Percentiles rank a stretch among this genome's conserved stretches.
These are phyloP conservation scores for Kryptolebias ocellatus DNA, from an alignment of 2,797 vertebrate genomes.

Conservation along the genomic window DNA sequence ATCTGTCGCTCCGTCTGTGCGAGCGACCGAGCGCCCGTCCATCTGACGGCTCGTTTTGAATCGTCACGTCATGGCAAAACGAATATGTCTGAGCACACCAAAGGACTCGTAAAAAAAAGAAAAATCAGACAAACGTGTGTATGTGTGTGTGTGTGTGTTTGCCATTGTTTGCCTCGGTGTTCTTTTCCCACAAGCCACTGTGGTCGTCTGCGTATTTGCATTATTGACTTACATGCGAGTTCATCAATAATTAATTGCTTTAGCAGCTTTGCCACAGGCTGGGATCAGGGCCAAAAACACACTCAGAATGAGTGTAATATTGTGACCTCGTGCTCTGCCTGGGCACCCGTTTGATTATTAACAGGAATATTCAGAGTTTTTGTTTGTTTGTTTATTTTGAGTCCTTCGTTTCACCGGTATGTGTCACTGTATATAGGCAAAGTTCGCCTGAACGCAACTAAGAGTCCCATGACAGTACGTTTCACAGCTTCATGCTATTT, in stretches of 20 bases:
- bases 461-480: not conserved
- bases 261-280: constrained; percentile 48
- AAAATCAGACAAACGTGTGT: constrained; percentile 29
- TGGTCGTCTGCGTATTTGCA: constrained; percentile 60
- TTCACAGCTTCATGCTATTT: not conserved
- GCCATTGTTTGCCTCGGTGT: constrained; percentile 28
- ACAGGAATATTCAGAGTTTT: not conserved
- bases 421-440: not conserved
- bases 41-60: constrained; percentile 37
- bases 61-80: constrained; percentile 40
- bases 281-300: constrained; percentile 27
- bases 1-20: constrained; percentile 12
- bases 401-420: not conserved
- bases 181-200: constrained; percentile 44
- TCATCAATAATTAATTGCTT: constrained; percentile 70
- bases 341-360: not conserved
- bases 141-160: constrained; percentile 18
- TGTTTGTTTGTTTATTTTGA: not conserved
- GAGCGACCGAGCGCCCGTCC: not conserved
- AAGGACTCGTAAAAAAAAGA: constrained; percentile 41
- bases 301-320: constrained; percentile 21
- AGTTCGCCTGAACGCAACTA: not conserved
- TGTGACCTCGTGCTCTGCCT: not conserved
- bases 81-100: constrained; percentile 35
- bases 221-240: constrained; percentile 66